Percentiles rank a stretch among this genome's conserved stretches.
Evolutionary conservation across 2,888 invertebrate species (phyloP).

Genomic region (Autographa gamma): DNA sequence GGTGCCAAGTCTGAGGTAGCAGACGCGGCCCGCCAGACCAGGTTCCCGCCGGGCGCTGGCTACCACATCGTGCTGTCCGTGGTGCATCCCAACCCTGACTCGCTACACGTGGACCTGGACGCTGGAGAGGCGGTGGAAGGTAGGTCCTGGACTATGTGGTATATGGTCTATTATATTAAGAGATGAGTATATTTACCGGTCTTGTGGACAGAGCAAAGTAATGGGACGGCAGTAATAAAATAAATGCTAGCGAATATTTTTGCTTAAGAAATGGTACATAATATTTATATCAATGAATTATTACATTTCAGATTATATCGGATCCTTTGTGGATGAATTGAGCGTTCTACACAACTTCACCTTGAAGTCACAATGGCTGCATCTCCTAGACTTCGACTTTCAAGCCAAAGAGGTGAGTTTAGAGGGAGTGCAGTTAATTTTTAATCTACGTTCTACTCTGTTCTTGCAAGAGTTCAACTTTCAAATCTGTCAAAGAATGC

Average conservation of each 20-base stretch:
- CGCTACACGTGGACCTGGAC: constrained; percentile 91
- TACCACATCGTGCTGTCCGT: constrained; percentile 93
- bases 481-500: too few relatives aligned
- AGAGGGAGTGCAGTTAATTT: too few relatives aligned
- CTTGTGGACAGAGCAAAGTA: too few relatives aligned
- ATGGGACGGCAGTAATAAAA: too few relatives aligned
- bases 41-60: constrained; percentile 75
- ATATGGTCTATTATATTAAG: too few relatives aligned
- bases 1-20: constrained; percentile 77
- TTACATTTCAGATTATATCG: constrained; percentile 91
- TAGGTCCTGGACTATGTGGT: constrained; percentile 59
- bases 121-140: constrained; percentile 91
- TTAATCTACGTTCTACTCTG: too few relatives aligned
- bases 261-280: too few relatives aligned
- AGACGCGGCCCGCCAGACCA: constrained; percentile 74
- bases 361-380: constrained; percentile 96
- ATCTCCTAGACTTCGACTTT: constrained; percentile 93
- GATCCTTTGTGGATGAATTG: constrained; percentile 92
- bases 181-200: too few relatives aligned
- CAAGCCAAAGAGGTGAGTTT: constrained; percentile 89
- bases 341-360: constrained; percentile 93
- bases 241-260: too few relatives aligned
- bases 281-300: too few relatives aligned
- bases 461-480: too few relatives aligned
- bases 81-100: constrained; percentile 94